phyloP scores from a whole-genome alignment of 1,140 invertebrate species.

The Aplysia californica region DNA sequence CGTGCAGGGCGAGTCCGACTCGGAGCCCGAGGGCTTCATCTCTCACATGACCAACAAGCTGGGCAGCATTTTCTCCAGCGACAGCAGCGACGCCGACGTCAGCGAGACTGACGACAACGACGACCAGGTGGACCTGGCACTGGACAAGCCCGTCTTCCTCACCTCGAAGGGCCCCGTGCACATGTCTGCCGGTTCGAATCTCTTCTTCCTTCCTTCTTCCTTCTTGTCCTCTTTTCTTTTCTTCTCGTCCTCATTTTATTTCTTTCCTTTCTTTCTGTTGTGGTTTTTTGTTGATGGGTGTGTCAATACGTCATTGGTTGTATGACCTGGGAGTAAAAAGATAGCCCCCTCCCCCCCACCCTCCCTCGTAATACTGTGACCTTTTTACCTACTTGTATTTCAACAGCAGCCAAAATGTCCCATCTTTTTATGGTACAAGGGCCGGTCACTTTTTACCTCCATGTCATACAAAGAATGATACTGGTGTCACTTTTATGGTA shows the following conservation, averaged over 20 bases:
- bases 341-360: too few species aligned
- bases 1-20: slow-evolving; percentile 81
- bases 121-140: slow-evolving; percentile 54
- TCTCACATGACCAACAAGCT: slow-evolving; percentile 62
- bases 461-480: too few species aligned
- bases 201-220: too few species aligned
- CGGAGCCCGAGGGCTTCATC: slow-evolving; percentile 76
- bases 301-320: too few species aligned
- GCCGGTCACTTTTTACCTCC: too few species aligned
- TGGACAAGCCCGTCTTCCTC: slow-evolving; percentile 63
- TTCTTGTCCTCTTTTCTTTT: neutral
- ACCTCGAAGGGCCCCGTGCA: slow-evolving; percentile 62
- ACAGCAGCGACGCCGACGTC: slow-evolving; percentile 78
- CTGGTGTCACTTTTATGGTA: too few species aligned
- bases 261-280: neutral
- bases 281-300: too few species aligned
- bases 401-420: too few species aligned
- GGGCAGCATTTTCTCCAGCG: slow-evolving; percentile 76
- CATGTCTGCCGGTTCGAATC: slow-evolving; percentile 43
- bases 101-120: slow-evolving; percentile 72
- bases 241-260: neutral
- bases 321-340: too few species aligned
- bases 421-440: too few species aligned
- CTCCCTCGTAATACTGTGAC: too few species aligned
- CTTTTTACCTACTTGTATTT: too few species aligned